Conservation (phyloP, 2,797 vertebrate species). For the Diceros bicornis region DNA sequence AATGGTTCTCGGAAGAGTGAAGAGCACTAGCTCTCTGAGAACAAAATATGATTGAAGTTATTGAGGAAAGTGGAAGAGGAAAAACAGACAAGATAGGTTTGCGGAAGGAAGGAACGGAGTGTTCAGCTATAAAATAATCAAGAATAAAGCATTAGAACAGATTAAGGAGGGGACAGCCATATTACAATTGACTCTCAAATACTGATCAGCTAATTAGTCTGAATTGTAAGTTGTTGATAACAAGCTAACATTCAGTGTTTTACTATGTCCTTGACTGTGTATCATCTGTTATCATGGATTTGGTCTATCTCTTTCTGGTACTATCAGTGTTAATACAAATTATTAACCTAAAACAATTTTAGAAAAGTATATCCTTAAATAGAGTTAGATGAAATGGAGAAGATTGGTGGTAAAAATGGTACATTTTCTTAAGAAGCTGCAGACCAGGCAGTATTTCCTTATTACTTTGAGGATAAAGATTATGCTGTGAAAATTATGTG, state of each 20-base stretch:
- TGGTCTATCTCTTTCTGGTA: background rate
- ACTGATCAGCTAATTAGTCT: background rate
- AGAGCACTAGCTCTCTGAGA: background rate
- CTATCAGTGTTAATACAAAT: background rate
- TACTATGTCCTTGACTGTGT: background rate
- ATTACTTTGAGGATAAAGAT: background rate
- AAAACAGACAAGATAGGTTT: background rate
- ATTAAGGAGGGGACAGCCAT: background rate
- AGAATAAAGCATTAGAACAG: background rate
- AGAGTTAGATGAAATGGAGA: background rate
- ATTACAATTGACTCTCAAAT: background rate
- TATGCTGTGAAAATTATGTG: background rate
- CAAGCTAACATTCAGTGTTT: background rate
- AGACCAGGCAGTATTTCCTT: background rate
- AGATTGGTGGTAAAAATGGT: background rate
- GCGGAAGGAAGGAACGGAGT: background rate
- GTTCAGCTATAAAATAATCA: background rate
- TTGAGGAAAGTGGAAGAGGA: background rate
- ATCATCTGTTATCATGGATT: background rate
- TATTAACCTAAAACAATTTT: background rate
- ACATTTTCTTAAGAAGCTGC: background rate
- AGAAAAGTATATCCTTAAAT: background rate
- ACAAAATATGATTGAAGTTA: background rate
- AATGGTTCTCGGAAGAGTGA: background rate
- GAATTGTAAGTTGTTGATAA: background rate